Base-by-base conservation (phyloP, 2,113 vertebrate species). In the Heterochromis multidens region DNA sequence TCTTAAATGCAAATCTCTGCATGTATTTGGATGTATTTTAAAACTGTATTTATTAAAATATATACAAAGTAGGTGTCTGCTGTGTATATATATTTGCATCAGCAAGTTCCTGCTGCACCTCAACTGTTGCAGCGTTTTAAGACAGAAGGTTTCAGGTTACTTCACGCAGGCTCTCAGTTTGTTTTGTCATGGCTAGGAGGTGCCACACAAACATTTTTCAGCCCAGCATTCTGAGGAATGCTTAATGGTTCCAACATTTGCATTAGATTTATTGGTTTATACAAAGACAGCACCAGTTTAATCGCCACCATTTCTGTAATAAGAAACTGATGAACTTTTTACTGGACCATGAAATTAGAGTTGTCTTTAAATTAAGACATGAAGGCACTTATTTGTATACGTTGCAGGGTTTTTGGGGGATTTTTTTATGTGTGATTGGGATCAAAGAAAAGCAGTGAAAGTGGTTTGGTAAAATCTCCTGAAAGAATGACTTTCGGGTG, bases 91-190 rank as follows among this genome's bases (percentile, higher is more conserved):
- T 8, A 33, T 14, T 14, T 54, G 27, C 29, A 2, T 74, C 21
- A 7, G 46, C 27, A n/a, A 52, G 29, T 74, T 74, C 27, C 46
- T 31, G 46, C 46, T 56, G 31, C 74, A 54, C 12, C 19, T 82
- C 40, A 58, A 67, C 79, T 77, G 67, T 17, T 77, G 54, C 31
- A 67, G 59, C 9, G 14, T 88, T 83, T 84, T 60, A 31, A 77
- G 70, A 56, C 70, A 57, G 60, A 67, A 17, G 74, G 82, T 62
- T 10, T 88, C 87, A 21, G 56, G 62, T 85, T 88, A 58, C 87
- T 23, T 62, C 23, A 52, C 31, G 33, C 79, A 29, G 76, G 49
- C 76, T 79, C 62, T 70, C 3, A 11, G 72, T 79, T 82, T 88
- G 83, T 84, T 88, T 88, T 74, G 83, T 72, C 79, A 72, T 21